Percentiles rank a stretch among this genome's conserved stretches.
These are phyloP conservation scores for Daphoenositta chrysoptera DNA, from an alignment of 2,113 vertebrate species.

Conservation along the genomic window DNA sequence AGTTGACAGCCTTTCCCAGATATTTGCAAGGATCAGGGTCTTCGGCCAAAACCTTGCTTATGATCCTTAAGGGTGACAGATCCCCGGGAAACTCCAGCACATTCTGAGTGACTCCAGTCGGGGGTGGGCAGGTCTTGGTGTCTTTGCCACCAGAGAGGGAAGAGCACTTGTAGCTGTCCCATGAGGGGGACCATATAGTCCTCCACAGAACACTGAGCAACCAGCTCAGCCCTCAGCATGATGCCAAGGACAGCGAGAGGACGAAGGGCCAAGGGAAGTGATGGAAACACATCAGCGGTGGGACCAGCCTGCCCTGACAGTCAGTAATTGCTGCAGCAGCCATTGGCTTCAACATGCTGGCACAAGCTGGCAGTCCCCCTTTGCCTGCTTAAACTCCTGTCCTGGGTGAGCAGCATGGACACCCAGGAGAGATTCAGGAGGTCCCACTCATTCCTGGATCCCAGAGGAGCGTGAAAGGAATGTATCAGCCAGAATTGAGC, in stretches of 20 bases:
- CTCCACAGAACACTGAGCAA: background rate
- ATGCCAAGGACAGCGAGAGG: background rate
- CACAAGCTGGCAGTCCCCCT: background rate
- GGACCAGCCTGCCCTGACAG: background rate
- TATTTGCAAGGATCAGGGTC: background rate
- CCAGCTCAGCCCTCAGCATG: background rate
- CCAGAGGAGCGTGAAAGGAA: background rate
- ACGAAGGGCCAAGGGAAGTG: background rate
- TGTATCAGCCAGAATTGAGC: background rate
- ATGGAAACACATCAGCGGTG: background rate
- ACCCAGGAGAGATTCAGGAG: background rate
- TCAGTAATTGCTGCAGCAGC: background rate
- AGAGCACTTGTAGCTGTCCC: background rate
- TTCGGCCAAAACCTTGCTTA: background rate
- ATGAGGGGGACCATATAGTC: background rate
- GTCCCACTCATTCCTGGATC: background rate
- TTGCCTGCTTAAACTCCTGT: background rate
- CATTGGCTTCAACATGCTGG: background rate
- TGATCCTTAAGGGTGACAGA: background rate
- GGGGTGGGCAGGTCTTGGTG: background rate
- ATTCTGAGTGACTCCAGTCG: background rate
- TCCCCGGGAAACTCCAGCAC: background rate
- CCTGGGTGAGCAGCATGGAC: background rate
- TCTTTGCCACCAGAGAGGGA: background rate
- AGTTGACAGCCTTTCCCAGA: background rate